Conservation (phyloP, 2,888 invertebrate species). For the Sclerodermus sp. region DNA sequence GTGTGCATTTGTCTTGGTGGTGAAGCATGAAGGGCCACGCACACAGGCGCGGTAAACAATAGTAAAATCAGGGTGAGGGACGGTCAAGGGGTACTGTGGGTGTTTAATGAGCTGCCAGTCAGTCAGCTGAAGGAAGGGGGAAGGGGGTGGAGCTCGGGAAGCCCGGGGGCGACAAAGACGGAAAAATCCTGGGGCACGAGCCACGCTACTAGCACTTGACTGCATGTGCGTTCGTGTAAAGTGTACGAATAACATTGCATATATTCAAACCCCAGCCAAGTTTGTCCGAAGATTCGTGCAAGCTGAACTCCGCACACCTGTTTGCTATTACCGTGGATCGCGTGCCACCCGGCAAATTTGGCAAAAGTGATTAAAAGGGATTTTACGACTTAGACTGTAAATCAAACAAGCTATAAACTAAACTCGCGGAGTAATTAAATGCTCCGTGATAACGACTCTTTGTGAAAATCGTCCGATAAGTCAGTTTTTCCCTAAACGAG, state of each 20-base stretch:
- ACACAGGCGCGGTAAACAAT: slow-evolving; percentile 46
- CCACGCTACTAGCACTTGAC: slow-evolving; percentile 47
- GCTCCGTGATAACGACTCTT: no score
- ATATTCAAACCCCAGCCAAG: no score
- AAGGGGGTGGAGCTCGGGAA: slow-evolving; percentile 18
- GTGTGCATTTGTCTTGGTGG: slow-evolving; percentile 5
- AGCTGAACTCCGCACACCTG: no score
- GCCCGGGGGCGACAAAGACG: slow-evolving; percentile 18
- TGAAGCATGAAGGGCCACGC: slow-evolving; percentile 2
- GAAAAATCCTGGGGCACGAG: slow-evolving; percentile 39
- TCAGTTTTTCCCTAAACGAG: no score
- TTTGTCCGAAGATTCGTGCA: no score
- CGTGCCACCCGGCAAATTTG: no score
- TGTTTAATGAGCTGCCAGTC: slow-evolving; percentile 55
- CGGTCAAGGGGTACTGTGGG: slow-evolving; percentile 49
- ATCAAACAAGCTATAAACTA: no score
- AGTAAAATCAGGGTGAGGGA: slow-evolving; percentile 53
- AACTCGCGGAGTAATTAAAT: no score
- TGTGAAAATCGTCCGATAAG: no score
- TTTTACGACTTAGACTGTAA: no score
- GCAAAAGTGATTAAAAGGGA: no score
- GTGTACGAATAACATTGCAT: slow-evolving; percentile 49
- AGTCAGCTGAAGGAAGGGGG: slow-evolving; percentile 26
- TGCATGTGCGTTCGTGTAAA: slow-evolving; percentile 41
- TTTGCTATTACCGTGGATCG: no score